A percentile compares a stretch with the other conserved stretches of the same genome.
These are phyloP conservation scores for Drosophila neonasuta DNA, from an alignment of 2,888 invertebrate species.

Conservation along the genomic window DNA sequence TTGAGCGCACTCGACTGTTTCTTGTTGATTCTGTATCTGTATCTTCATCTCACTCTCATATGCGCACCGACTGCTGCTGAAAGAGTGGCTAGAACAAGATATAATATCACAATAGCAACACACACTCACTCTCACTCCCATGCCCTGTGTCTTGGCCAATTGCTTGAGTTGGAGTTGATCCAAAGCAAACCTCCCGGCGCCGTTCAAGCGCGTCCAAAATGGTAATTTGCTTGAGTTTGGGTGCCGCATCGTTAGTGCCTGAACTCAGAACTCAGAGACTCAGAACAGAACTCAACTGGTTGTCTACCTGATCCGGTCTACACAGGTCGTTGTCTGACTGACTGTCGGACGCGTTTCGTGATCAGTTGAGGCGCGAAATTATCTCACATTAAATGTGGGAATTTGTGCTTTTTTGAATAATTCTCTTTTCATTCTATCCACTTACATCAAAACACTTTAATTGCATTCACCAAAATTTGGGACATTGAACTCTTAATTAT, in stretches of 20 bases:
- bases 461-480: constrained; percentile 16
- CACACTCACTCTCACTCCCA: not conserved
- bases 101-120: not conserved
- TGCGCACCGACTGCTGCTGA: constrained; percentile 1
- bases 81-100: constrained; percentile 6
- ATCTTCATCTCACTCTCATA: constrained; percentile 42
- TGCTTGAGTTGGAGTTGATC: constrained; percentile 23
- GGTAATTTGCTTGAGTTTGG: constrained; percentile 61
- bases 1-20: not conserved
- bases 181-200: constrained; percentile 38
- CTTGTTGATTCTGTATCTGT: constrained; percentile 41
- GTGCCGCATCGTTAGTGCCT: constrained; percentile 48
- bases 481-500: constrained; percentile 19
- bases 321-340: constrained; percentile 29
- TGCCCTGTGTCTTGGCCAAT: constrained; percentile 22
- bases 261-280: constrained; percentile 17
- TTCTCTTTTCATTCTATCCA: constrained; percentile 9
- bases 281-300: constrained; percentile 25
- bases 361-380: constrained; percentile 57
- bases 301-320: constrained; percentile 31
- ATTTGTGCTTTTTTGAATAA: constrained; percentile 34
- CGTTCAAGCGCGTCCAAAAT: constrained; percentile 67
- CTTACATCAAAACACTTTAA: constrained; percentile 31
- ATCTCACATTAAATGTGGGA: constrained; percentile 70
- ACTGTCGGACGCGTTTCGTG: constrained; percentile 46